Base-by-base conservation (phyloP, 2,797 vertebrate species). In the Balearica regulorum region DNA sequence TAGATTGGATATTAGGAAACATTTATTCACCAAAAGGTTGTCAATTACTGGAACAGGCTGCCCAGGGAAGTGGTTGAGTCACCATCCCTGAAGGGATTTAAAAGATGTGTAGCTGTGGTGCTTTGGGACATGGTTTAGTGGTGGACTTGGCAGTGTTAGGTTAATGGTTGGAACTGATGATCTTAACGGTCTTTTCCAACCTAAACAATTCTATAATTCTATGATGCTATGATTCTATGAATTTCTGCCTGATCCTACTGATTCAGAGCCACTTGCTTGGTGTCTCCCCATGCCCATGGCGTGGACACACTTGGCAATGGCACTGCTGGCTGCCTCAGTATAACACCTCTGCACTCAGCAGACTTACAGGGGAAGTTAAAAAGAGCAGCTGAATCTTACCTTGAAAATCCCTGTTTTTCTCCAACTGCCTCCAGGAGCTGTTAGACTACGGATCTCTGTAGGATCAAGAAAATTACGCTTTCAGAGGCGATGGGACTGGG, bases 251-350 rank as follows among this genome's bases (percentile, higher is more conserved):
- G 28, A 9, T 22, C 12, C n/a, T 55, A 39, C 37, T 43, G 41
- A 77, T 60, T n/a, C 54, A 37, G 54, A 68, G 39, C 31, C 0
- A 0, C 43, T 28, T 1, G 1, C 29, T 51, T 60, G 14, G 9
- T 26, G 10, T 33, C 16, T 68, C 15, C 31, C 15, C 2, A 1
- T 11, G n/a, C n/a, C 22, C 21, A 2, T 1, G 83, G n/a, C n/a
- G n/a, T n/a, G n/a, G 73, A 57, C 54, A 64, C 21, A 39, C 29
- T 54, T 0, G 0, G n/a, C 12, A 3, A 14, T 8, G 19, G 51
- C 70, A 43, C 43, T 43, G 43, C 43, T 43, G 43, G 43, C 43
- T 43, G 14, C 16, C 43, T 43, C 43, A 43, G 43, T 43, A 16
- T 43, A 43, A 43, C 43, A 55, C 2, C 12, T 18, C 22, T 3